Percentiles rank a stretch among this genome's conserved stretches.
Evolutionary conservation across 2,888 invertebrate species (phyloP).

Genomic region (Octodonta nipae): DNA sequence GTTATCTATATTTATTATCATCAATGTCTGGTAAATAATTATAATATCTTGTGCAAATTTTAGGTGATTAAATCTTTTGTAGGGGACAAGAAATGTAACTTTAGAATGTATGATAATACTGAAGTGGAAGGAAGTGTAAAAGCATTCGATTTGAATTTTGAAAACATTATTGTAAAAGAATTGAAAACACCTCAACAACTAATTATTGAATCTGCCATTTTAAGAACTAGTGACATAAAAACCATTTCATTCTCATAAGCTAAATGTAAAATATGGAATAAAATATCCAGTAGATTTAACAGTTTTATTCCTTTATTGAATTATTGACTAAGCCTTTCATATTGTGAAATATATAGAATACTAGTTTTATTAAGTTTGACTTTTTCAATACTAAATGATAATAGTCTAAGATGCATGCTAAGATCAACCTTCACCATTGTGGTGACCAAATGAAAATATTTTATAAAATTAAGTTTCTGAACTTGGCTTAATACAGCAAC

Average conservation of each 20-base stretch:
- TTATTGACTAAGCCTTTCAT: too few species aligned
- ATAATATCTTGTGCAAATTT: conserved; percentile 2
- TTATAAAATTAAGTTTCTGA: too few species aligned
- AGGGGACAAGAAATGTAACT: conserved; percentile 20
- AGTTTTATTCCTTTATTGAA: too few species aligned
- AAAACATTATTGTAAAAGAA: conserved; percentile 29
- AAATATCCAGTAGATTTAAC: conserved; percentile 12
- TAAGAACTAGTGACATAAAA: conserved; percentile 28
- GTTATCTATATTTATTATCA: conserved; percentile 26
- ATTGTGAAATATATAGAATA: too few species aligned
- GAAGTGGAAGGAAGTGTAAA: conserved; percentile 24
- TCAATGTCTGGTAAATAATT: conserved; percentile 23
- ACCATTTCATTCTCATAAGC: conserved; percentile 15
- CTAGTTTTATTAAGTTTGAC: too few species aligned
- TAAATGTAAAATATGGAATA: conserved; percentile 5
- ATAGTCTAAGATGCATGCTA: too few species aligned
- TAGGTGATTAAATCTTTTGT: too few species aligned
- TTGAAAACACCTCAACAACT: conserved; percentile 23
- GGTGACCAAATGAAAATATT: too few species aligned
- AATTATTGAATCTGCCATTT: conserved; percentile 21
- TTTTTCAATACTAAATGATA: too few species aligned
- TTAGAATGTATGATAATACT: conserved; percentile 27
- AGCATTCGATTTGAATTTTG: conserved; percentile 26
- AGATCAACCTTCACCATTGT: too few species aligned
- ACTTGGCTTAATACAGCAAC: too few species aligned